Conservation (phyloP, 1,140 invertebrate species). For the Papilio glaucus region DNA sequence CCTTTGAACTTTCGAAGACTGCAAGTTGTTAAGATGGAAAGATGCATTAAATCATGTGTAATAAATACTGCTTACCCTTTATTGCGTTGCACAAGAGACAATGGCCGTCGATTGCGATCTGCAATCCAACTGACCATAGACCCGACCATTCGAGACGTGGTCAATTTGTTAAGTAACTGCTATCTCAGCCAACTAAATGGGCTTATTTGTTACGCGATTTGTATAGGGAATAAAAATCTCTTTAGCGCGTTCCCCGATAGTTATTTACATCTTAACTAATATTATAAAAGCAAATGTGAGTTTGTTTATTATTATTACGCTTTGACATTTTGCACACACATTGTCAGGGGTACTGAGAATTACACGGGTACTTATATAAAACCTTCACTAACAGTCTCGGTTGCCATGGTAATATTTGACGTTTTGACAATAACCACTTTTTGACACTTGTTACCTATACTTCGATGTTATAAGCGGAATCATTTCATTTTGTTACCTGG, state of each 20-base stretch:
- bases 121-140: not conserved
- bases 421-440: too few species aligned
- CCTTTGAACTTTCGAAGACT: not conserved
- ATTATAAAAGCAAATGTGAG: too few species aligned
- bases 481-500: too few species aligned
- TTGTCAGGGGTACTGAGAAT: too few species aligned
- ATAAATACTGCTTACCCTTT: not conserved
- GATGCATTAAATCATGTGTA: conserved; percentile 1
- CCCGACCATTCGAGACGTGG: not conserved
- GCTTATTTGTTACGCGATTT: not conserved
- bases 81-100: conserved; percentile 1
- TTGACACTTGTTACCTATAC: too few species aligned
- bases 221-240: not conserved
- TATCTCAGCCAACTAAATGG: conserved; percentile 12
- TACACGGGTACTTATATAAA: too few species aligned
- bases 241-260: not conserved
- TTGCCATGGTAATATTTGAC: too few species aligned
- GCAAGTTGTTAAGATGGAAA: not conserved
- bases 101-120: conserved; percentile 7
- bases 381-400: too few species aligned
- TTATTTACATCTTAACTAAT: not conserved
- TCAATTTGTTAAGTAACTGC: conserved; percentile 19
- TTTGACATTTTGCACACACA: too few species aligned
- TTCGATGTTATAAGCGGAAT: too few species aligned
- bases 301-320: too few species aligned